phyloP scores from a whole-genome alignment of 1,140 invertebrate species.

The Leptoteleia sp. region DNA sequence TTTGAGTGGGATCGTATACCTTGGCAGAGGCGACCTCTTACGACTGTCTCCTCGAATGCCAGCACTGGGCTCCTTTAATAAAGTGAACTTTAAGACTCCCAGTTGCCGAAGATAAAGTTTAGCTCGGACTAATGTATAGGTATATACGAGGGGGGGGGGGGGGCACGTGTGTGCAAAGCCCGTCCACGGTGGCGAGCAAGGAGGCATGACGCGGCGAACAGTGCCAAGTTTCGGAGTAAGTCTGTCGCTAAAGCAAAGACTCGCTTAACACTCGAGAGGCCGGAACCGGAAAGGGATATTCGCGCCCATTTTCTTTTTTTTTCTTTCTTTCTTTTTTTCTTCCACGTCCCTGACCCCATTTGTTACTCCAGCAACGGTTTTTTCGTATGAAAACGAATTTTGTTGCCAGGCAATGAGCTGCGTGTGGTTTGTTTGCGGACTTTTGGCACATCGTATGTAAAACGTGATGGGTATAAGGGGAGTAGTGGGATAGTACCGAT shows the following conservation, averaged over 20 bases:
- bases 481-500: too few relatives aligned
- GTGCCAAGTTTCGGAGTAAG: conserved; percentile 73
- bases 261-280: conserved; percentile 64
- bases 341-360: conserved; percentile 67
- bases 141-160: too few relatives aligned
- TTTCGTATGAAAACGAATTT: too few relatives aligned
- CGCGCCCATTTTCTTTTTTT: conserved; percentile 24
- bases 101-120: conserved; percentile 75
- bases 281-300: conserved; percentile 17
- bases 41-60: conserved; percentile 58
- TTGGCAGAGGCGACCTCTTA: conserved; percentile 36
- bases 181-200: conserved; percentile 40
- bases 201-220: conserved; percentile 55
- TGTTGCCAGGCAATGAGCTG: too few relatives aligned
- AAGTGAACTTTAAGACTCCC: conserved; percentile 76
- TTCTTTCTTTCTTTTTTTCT: conserved; percentile 63
- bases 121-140: conserved; percentile 15
- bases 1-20: conserved; percentile 69
- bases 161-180: conserved; percentile 7
- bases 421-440: too few relatives aligned
- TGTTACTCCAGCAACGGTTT: conserved; percentile 66
- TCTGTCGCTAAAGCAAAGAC: conserved; percentile 65
- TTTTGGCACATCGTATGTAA: too few relatives aligned
- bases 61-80: conserved; percentile 75
- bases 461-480: too few relatives aligned